These are phyloP conservation scores for Alviniconcha marisindica DNA, from an alignment of 1,140 invertebrate species.

Conservation along the genomic window DNA sequence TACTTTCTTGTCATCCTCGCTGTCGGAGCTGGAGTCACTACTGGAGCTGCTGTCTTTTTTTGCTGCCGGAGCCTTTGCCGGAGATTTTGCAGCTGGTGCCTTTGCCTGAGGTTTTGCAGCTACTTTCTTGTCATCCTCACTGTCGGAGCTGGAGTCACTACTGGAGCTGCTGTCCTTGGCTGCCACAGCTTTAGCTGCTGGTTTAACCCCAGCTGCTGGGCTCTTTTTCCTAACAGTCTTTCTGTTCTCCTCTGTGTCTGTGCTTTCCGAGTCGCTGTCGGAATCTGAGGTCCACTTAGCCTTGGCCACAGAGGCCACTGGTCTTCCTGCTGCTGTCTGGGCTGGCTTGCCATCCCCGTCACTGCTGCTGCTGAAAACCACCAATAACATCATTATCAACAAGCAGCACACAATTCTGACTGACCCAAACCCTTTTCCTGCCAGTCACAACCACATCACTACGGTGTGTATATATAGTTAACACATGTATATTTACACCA, in stretches of 20 bases:
- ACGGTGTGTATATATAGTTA: too few species aligned
- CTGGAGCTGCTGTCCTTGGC: constrained; percentile 36
- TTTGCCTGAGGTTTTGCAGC: constrained; percentile 28
- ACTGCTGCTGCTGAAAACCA: too few species aligned
- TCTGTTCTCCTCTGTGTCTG: constrained; percentile 43
- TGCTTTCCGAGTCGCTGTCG: constrained; percentile 49
- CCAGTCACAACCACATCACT: too few species aligned
- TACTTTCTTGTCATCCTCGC: constrained; percentile 42
- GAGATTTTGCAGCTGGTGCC: constrained; percentile 38
- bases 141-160: constrained; percentile 41
- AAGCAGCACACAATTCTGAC: too few species aligned
- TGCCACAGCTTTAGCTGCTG: constrained; percentile 33
- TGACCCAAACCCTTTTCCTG: too few species aligned
- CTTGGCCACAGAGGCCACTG: constrained; percentile 2
- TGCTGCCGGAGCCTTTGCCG: constrained; percentile 10
- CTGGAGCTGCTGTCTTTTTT: constrained; percentile 35
- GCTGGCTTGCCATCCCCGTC: constrained; percentile 18
- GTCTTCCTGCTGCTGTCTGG: background rate
- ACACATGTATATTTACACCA: too few species aligned
- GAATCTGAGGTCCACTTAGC: constrained; percentile 42
- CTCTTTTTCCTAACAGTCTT: background rate
- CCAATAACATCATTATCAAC: too few species aligned
- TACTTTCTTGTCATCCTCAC: constrained; percentile 42
- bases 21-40: constrained; percentile 26
- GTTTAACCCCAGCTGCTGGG: constrained; percentile 23